Conservation (phyloP, 2,797 vertebrate genomes). For the Enteromius radiatus region DNA sequence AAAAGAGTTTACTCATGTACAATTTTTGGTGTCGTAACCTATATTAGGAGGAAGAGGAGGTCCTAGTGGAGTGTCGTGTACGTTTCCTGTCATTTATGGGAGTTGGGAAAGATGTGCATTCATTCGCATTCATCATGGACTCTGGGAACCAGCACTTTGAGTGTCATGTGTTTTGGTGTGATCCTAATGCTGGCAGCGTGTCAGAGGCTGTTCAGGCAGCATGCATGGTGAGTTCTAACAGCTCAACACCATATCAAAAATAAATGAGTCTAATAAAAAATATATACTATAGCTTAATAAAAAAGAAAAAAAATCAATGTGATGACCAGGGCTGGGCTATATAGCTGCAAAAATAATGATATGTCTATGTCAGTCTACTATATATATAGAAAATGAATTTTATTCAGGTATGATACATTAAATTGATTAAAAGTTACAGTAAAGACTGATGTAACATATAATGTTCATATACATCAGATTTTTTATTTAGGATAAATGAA, state of each 20-base stretch:
- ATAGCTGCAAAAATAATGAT: neutral
- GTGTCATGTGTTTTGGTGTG: constrained; percentile 96
- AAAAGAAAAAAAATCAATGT: neutral
- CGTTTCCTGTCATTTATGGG: constrained; percentile 98
- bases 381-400: neutral
- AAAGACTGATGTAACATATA: too few relatives aligned
- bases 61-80: constrained; percentile 94
- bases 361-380: neutral
- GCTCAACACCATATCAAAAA: neutral
- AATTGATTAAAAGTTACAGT: too few relatives aligned
- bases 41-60: constrained; percentile 86
- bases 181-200: constrained; percentile 91
- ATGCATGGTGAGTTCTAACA: constrained; percentile 88
- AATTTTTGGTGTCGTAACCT: constrained; percentile 9
- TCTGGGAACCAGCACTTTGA: constrained; percentile 92
- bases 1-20: neutral
- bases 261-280: neutral
- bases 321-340: neutral
- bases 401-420: neutral
- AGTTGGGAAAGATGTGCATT: constrained; percentile 89
- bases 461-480: too few relatives aligned
- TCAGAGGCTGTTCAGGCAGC: constrained; percentile 97
- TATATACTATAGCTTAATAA: neutral
- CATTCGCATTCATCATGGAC: constrained; percentile 98
- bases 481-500: too few relatives aligned